Evolutionary conservation across 1,140 invertebrate genomes (phyloP).

Genomic region (Cecropterus lyciades): DNA sequence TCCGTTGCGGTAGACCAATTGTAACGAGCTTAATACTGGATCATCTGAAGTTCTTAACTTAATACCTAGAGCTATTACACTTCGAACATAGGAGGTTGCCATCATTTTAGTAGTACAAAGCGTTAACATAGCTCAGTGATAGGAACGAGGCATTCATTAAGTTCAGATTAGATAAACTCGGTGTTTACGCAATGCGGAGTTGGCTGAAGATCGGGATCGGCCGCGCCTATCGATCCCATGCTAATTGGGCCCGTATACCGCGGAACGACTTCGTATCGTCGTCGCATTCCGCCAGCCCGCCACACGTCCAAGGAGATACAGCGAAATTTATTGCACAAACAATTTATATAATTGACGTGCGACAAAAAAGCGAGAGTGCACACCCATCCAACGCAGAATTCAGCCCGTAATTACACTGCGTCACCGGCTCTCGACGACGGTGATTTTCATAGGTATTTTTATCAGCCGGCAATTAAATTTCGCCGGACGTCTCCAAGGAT

Average conservation of each 20-base stretch:
- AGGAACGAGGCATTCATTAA: conserved; percentile 74
- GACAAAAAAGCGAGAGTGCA: conserved; percentile 81
- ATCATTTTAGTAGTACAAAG: conserved; percentile 35
- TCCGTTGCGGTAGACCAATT: not conserved
- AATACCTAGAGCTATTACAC: not conserved
- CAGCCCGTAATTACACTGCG: conserved; percentile 69
- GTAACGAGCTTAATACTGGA: not conserved
- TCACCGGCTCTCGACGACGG: conserved; percentile 53
- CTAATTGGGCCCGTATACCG: conserved; percentile 73
- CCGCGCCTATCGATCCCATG: conserved; percentile 77
- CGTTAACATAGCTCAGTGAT: conserved; percentile 54
- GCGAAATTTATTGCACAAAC: conserved; percentile 82
- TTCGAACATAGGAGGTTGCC: not conserved
- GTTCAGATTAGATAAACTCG: conserved; percentile 76
- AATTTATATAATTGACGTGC: conserved; percentile 83
- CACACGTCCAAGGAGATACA: conserved; percentile 76
- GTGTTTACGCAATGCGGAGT: conserved; percentile 68
- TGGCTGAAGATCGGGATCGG: conserved; percentile 75
- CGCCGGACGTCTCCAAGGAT: conserved; percentile 64
- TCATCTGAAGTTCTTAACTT: not conserved
- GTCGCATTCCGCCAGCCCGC: conserved; percentile 68
- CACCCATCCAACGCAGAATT: conserved; percentile 71
- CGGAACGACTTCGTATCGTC: conserved; percentile 65
- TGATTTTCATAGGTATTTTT: conserved; percentile 72
- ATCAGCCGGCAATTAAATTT: conserved; percentile 67